phyloP scores from a whole-genome alignment of 2,888 invertebrate genomes.

The Netelia fuscicornis region DNA sequence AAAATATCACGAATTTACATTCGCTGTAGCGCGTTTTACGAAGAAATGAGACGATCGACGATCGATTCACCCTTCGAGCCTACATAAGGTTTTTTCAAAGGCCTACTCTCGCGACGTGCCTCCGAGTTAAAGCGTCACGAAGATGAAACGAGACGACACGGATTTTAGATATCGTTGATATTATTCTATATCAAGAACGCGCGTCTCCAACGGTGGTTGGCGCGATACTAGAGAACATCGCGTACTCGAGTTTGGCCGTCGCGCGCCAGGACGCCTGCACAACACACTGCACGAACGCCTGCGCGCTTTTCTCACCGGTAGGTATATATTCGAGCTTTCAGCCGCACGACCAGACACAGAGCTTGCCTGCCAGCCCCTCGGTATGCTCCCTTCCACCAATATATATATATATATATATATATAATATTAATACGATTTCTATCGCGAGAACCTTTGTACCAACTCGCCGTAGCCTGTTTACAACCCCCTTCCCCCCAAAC shows the following conservation, averaged over 20 bases:
- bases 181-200: slow-evolving; percentile 59
- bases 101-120: neutral
- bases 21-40: too few relatives aligned
- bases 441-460: too few relatives aligned
- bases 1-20: too few relatives aligned
- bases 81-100: neutral
- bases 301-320: slow-evolving; percentile 75
- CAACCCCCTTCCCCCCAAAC: too few relatives aligned
- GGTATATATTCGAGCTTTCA: slow-evolving; percentile 59
- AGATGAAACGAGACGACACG: slow-evolving; percentile 24
- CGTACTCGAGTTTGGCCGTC: slow-evolving; percentile 65
- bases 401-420: slow-evolving; percentile 18
- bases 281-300: slow-evolving; percentile 75
- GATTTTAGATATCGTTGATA: slow-evolving; percentile 25
- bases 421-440: neutral
- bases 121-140: slow-evolving; percentile 27
- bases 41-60: too few relatives aligned
- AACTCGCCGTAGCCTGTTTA: too few relatives aligned
- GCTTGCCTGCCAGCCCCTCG: slow-evolving; percentile 59
- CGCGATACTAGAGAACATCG: slow-evolving; percentile 81
- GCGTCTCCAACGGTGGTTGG: slow-evolving; percentile 80
- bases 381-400: slow-evolving; percentile 16
- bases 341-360: slow-evolving; percentile 33
- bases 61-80: too few relatives aligned
- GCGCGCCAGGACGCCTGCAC: slow-evolving; percentile 57